Evolutionary conservation across 2,888 invertebrate species (phyloP).

Genomic region (Folsomia manolachei): DNA sequence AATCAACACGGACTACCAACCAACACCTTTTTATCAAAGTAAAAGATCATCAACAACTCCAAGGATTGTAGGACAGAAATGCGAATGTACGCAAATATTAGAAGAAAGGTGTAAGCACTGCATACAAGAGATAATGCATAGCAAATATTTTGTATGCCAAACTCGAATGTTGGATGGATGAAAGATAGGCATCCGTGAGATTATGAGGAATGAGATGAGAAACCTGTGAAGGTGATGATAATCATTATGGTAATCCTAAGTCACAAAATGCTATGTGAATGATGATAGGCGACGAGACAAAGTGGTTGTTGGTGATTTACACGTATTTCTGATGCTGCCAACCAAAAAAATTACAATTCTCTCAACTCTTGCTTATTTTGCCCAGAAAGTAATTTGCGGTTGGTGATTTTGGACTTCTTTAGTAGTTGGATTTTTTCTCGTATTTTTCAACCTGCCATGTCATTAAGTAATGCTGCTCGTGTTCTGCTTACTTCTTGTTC

Average conservation of each 20-base stretch:
- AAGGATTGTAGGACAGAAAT: too few species aligned
- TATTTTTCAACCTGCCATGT: background rate
- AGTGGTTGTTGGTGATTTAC: background rate
- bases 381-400: background rate
- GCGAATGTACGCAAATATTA: background rate
- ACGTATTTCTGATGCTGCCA: background rate
- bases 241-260: background rate
- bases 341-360: background rate
- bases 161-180: background rate
- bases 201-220: background rate
- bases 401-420: constrained; percentile 2
- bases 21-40: background rate
- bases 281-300: background rate
- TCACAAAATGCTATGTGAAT: background rate
- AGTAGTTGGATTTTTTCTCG: background rate
- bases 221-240: background rate
- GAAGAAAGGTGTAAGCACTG: background rate
- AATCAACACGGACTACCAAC: background rate
- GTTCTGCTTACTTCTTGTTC: too few species aligned
- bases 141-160: constrained; percentile 4
- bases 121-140: background rate
- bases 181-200: background rate
- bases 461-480: background rate
- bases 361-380: background rate
- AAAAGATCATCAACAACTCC: background rate